phyloP scores from a whole-genome alignment of 2,113 vertebrate species.

The Genyomyrus donnyi region DNA sequence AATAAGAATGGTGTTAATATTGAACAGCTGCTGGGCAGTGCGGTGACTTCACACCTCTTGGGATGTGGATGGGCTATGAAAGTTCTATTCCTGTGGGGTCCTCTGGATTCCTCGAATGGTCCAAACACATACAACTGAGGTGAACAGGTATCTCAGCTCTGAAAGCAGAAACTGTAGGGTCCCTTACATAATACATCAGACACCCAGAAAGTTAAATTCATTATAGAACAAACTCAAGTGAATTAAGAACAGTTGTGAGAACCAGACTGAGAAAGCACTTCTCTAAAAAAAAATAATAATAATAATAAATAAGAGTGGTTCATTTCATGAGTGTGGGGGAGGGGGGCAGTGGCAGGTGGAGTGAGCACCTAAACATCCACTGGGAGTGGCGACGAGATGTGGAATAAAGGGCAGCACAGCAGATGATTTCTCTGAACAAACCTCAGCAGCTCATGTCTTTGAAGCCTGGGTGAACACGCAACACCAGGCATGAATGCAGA shows the following conservation, averaged over 20 bases:
- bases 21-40: neutral
- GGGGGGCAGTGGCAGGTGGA: neutral
- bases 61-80: neutral
- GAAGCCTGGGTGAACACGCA: neutral
- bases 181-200: neutral
- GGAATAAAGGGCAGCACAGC: neutral
- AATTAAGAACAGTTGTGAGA: neutral
- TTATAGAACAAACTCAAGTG: neutral
- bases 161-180: neutral
- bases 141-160: neutral
- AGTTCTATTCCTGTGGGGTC: neutral
- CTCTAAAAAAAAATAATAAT: neutral
- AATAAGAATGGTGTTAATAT: neutral
- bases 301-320: neutral
- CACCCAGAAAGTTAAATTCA: neutral
- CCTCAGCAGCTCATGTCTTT: neutral
- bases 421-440: neutral
- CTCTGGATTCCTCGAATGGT: neutral
- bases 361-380: neutral
- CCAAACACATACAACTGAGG: neutral
- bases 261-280: neutral
- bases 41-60: neutral
- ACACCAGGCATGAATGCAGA: neutral
- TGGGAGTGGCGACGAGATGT: neutral
- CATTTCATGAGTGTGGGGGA: neutral